Evolutionary conservation across 2,888 invertebrate genomes (phyloP).

Genomic region (Odontocerum albicorne): DNA sequence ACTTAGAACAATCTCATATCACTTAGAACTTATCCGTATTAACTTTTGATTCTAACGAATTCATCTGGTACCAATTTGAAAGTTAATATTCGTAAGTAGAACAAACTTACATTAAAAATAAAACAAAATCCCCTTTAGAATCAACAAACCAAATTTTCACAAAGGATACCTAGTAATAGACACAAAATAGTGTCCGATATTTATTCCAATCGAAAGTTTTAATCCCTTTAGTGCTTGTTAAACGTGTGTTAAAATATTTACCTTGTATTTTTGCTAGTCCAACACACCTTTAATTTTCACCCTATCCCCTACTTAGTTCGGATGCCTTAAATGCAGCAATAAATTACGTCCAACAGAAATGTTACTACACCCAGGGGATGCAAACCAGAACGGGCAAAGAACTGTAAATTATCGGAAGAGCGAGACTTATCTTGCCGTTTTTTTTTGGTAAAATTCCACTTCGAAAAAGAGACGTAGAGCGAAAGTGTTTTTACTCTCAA

Average conservation of each 20-base stretch:
- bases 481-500: not conserved
- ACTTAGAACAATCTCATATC: no score
- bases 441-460: conserved; percentile 10
- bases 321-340: conserved; percentile 16
- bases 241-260: conserved; percentile 15
- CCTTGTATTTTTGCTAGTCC: conserved; percentile 2
- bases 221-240: not conserved
- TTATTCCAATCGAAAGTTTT: not conserved
- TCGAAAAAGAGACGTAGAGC: not conserved
- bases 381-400: conserved; percentile 13
- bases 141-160: no score
- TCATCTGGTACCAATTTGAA: no score
- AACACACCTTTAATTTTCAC: conserved; percentile 14
- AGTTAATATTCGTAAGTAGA: no score
- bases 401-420: conserved; percentile 15
- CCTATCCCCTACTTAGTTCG: conserved; percentile 4
- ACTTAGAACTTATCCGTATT: no score
- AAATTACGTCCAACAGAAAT: conserved; percentile 21
- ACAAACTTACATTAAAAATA: no score
- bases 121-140: no score
- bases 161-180: no score
- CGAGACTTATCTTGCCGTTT: conserved; percentile 12
- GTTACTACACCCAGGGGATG: conserved; percentile 20
- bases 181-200: no score
- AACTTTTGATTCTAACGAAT: no score